A percentile compares a stretch with the other conserved stretches of the same genome.
Evolutionary conservation across 2,888 invertebrate species (phyloP).

Genomic region (Drosophila quinaria): DNA sequence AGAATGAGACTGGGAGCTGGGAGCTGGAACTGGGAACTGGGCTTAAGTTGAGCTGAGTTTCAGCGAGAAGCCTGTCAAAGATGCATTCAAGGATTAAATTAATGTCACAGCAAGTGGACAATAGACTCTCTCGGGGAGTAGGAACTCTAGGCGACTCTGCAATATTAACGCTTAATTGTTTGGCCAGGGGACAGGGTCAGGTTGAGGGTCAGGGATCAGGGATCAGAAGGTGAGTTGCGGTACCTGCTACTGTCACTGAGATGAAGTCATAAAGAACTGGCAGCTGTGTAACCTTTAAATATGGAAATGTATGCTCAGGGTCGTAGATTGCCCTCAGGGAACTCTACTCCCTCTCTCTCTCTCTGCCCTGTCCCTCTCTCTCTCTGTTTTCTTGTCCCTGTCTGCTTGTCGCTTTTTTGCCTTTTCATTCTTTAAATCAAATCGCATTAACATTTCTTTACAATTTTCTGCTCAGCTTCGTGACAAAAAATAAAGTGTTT

Average conservation of each 20-base stretch:
- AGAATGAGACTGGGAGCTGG: constrained; percentile 5
- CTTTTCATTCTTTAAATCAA: constrained; percentile 79
- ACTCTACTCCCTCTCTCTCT: constrained; percentile 2
- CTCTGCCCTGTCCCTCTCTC: background rate
- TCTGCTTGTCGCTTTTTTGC: constrained; percentile 48
- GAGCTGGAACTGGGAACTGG: constrained; percentile 27
- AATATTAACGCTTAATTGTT: constrained; percentile 79
- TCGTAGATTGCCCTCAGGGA: constrained; percentile 59
- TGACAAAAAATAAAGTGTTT: constrained; percentile 78
- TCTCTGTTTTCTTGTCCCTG: background rate
- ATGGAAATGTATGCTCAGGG: constrained; percentile 74
- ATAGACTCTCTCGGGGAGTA: constrained; percentile 38
- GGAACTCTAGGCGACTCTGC: constrained; percentile 22
- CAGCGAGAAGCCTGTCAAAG: constrained; percentile 71
- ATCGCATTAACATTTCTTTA: constrained; percentile 81
- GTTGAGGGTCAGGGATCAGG: background rate
- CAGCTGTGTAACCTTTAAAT: constrained; percentile 67
- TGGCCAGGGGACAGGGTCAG: constrained; percentile 30
- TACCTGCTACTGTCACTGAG: constrained; percentile 40
- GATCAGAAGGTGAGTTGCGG: constrained; percentile 1
- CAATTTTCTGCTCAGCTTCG: constrained; percentile 75
- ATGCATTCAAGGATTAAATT: constrained; percentile 82
- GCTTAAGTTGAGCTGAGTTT: constrained; percentile 33
- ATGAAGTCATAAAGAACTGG: constrained; percentile 73
- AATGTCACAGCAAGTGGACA: constrained; percentile 80